A percentile compares a stretch with the other conserved stretches of the same genome.
Evolutionary conservation across 92 coral and sea anemone genomes (phyloP).

Genomic region (Anthopleura xanthogrammica): DNA sequence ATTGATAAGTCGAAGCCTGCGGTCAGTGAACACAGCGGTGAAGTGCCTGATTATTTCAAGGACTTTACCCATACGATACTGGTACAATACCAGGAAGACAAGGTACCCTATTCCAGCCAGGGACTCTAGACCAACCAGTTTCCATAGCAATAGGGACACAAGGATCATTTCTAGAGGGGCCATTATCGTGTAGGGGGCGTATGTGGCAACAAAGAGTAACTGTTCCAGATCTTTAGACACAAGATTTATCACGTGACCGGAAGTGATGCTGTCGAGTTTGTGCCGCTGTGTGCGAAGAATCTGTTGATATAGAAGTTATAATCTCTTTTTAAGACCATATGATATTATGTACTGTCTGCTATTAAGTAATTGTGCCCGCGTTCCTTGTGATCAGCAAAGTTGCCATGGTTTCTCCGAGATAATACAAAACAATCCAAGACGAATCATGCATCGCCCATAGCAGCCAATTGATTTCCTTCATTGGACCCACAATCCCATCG

Average conservation of each 20-base stretch:
- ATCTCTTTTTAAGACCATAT: too few species aligned
- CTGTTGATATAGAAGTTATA: neutral
- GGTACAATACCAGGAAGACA: constrained; percentile 12
- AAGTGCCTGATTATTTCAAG: constrained; percentile 9
- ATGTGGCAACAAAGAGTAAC: neutral
- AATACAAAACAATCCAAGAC: too few species aligned
- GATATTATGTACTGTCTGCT: too few species aligned
- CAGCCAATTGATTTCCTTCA: too few species aligned
- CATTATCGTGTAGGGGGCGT: neutral
- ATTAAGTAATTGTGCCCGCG: too few species aligned
- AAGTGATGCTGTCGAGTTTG: constrained; percentile 19
- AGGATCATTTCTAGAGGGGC: constrained; percentile 14
- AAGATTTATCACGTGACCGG: constrained; percentile 49
- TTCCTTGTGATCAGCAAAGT: too few species aligned
- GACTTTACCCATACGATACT: neutral
- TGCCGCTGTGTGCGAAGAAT: constrained; percentile 8
- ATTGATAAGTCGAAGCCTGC: constrained; percentile 27
- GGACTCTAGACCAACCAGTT: constrained; percentile 10
- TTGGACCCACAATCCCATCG: too few species aligned
- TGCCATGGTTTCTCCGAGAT: too few species aligned
- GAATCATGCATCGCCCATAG: too few species aligned
- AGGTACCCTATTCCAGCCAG: constrained; percentile 17
- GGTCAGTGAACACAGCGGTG: constrained; percentile 34
- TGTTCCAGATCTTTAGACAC: constrained; percentile 33
- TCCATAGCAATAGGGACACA: constrained; percentile 13